These are phyloP conservation scores for Cerastis rubricosa DNA, from an alignment of 2,888 invertebrate species.

Conservation along the genomic window DNA sequence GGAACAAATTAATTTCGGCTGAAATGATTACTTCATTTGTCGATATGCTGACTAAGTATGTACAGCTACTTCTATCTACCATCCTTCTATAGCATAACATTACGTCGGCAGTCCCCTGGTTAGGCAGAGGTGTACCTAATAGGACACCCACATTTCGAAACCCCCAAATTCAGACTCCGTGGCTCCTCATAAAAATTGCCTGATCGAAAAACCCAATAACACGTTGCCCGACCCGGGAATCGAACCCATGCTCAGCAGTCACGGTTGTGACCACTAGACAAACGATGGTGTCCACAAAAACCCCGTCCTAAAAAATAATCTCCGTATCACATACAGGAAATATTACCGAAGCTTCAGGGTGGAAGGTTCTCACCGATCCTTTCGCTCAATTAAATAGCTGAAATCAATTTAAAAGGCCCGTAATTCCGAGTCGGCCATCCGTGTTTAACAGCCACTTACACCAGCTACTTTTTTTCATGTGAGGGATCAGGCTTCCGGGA, in stretches of 20 bases:
- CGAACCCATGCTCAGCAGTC: too few relatives aligned
- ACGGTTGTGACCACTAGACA: too few relatives aligned
- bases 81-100: too few relatives aligned
- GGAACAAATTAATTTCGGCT: too few relatives aligned
- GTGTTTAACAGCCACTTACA: constrained; percentile 62
- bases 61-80: not conserved
- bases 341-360: constrained; percentile 40
- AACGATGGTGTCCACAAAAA: not conserved
- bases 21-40: too few relatives aligned
- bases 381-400: constrained; percentile 65
- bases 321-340: constrained; percentile 23
- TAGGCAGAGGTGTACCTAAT: too few relatives aligned
- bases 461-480: constrained; percentile 54
- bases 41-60: not conserved
- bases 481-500: constrained; percentile 37
- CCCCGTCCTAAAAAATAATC: not conserved
- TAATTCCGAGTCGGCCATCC: constrained; percentile 62
- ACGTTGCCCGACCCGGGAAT: too few relatives aligned
- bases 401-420: constrained; percentile 66
- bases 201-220: too few relatives aligned
- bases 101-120: too few relatives aligned
- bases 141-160: too few relatives aligned
- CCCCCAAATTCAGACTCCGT: too few relatives aligned
- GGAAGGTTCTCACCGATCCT: constrained; percentile 34
- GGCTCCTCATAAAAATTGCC: too few relatives aligned